phyloP scores from a whole-genome alignment of 1,140 invertebrate species.

The Conopomorpha cramerella region DNA sequence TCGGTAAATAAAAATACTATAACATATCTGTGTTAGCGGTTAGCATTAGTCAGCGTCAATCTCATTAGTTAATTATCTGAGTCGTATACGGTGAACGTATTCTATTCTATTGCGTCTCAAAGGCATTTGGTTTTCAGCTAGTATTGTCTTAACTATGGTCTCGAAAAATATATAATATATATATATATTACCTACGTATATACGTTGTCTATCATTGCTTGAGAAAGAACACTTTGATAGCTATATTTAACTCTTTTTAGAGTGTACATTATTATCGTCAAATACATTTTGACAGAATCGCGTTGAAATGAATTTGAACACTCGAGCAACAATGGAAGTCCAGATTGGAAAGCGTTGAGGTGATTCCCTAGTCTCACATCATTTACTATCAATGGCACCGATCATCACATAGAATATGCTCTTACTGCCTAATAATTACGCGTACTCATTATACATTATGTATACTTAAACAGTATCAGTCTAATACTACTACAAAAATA shows the following conservation, averaged over 20 bases:
- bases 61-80: too few species aligned
- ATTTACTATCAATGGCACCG: slow-evolving; percentile 58
- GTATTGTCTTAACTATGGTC: slow-evolving; percentile 59
- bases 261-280: too few species aligned
- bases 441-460: slow-evolving; percentile 37
- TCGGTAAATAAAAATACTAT: too few species aligned
- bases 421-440: too few species aligned
- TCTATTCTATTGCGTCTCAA: slow-evolving; percentile 45
- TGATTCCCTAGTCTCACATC: slow-evolving; percentile 36
- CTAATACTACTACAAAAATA: slow-evolving; percentile 60
- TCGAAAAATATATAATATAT: slow-evolving; percentile 24
- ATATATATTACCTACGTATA: too few species aligned
- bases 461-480: slow-evolving; percentile 55
- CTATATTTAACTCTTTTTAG: too few species aligned
- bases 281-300: slow-evolving; percentile 1
- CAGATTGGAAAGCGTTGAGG: slow-evolving; percentile 31
- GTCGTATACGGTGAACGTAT: slow-evolving; percentile 26
- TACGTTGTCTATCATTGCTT: too few species aligned
- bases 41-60: too few species aligned
- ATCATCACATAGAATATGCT: slow-evolving; percentile 51
- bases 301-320: too few species aligned
- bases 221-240: too few species aligned
- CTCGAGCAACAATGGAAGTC: slow-evolving; percentile 54
- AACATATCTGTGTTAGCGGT: too few species aligned
- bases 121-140: slow-evolving; percentile 47